Conservation (phyloP, 2,888 invertebrate genomes). For the Caenorhabditis drosophilae region DNA sequence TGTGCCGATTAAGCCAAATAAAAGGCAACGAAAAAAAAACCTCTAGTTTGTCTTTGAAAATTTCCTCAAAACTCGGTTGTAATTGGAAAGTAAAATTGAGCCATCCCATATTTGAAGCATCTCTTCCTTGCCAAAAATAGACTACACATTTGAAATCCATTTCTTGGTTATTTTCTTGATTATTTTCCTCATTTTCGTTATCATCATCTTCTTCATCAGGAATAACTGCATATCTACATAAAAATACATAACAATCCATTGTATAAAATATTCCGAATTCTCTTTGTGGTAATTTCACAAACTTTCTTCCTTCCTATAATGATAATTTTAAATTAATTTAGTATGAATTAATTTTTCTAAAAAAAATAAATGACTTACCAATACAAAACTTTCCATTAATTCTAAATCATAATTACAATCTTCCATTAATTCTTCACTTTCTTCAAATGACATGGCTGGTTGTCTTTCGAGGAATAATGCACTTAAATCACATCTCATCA, state of each 20-base stretch:
- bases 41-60: slow-evolving; percentile 85
- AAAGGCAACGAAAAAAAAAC: slow-evolving; percentile 72
- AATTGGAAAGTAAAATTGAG: slow-evolving; percentile 93
- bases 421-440: slow-evolving; percentile 64
- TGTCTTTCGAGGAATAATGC: slow-evolving; percentile 94
- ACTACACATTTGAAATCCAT: slow-evolving; percentile 90
- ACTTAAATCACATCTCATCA: slow-evolving; percentile 83
- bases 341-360: not conserved
- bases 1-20: not conserved
- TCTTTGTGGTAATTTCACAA: slow-evolving; percentile 91
- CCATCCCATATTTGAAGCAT: slow-evolving; percentile 99
- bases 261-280: slow-evolving; percentile 89
- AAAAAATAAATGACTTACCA: slow-evolving; percentile 72
- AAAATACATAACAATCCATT: slow-evolving; percentile 94
- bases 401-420: slow-evolving; percentile 99
- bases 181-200: slow-evolving; percentile 20
- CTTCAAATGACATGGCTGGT: slow-evolving; percentile 77
- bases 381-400: slow-evolving; percentile 94
- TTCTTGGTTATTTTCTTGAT: slow-evolving; percentile 35
- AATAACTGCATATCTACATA: slow-evolving; percentile 89
- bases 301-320: slow-evolving; percentile 96
- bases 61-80: slow-evolving; percentile 79
- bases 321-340: slow-evolving; percentile 25
- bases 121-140: slow-evolving; percentile 98
- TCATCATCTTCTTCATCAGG: slow-evolving; percentile 52